phyloP scores from a whole-genome alignment of 1,140 invertebrate species.

The Batillaria attramentaria region DNA sequence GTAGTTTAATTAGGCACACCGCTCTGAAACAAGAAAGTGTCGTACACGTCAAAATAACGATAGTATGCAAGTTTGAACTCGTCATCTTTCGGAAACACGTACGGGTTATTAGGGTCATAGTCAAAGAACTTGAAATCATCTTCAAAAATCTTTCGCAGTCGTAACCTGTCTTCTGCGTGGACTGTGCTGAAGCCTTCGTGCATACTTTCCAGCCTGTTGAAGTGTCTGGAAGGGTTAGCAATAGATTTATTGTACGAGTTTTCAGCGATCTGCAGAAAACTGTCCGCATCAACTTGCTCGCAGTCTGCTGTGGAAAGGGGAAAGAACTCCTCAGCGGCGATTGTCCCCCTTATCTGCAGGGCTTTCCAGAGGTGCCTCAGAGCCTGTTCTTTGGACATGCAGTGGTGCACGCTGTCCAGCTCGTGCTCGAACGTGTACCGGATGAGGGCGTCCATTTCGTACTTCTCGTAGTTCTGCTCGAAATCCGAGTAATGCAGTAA shows the following conservation, averaged over 20 bases:
- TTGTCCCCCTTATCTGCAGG: background rate
- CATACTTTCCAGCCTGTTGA: background rate
- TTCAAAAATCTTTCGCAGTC: background rate
- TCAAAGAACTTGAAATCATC: constrained; percentile 15
- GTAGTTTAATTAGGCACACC: no score
- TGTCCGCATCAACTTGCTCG: background rate
- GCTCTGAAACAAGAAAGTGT: constrained; percentile 15
- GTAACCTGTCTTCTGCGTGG: background rate
- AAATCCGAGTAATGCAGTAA: background rate
- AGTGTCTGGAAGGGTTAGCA: background rate
- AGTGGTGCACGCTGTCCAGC: background rate
- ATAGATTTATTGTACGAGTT: background rate
- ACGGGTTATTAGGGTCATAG: background rate
- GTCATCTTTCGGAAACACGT: background rate
- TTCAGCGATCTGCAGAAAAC: background rate
- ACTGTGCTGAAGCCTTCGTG: constrained; percentile 7
- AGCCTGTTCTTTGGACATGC: background rate
- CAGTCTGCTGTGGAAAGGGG: background rate
- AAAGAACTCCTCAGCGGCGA: constrained; percentile 6
- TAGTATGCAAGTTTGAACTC: background rate
- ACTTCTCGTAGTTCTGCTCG: background rate
- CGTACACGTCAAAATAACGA: constrained; percentile 18
- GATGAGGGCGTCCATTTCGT: constrained; percentile 17
- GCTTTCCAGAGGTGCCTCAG: constrained; percentile 13
- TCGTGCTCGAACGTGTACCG: background rate